Evolutionary conservation across 1,140 invertebrate genomes (phyloP).

Genomic region (Mycetomoellerius zeteki): DNA sequence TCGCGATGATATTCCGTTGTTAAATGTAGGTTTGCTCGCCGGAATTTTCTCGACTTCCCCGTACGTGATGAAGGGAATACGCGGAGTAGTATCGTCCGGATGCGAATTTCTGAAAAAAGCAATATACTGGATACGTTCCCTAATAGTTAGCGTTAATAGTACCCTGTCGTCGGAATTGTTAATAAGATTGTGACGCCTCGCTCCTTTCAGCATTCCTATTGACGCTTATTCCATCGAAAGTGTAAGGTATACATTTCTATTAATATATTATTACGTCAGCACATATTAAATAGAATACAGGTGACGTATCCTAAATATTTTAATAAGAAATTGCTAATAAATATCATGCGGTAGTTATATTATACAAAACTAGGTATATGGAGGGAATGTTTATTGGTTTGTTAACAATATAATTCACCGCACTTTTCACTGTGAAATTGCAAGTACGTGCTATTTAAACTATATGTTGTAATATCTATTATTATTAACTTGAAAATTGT

Average conservation of each 20-base stretch:
- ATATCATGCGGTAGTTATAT: neutral
- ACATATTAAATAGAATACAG: no score
- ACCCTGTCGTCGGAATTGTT: neutral
- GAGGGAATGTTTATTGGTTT: neutral
- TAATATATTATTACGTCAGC: neutral
- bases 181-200: neutral
- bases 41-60: constrained; percentile 91
- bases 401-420: neutral
- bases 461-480: neutral
- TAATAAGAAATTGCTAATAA: neutral
- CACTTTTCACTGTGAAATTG: neutral
- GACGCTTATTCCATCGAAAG: neutral
- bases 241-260: neutral
- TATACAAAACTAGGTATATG: neutral
- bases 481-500: neutral
- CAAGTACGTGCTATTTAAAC: neutral
- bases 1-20: constrained; percentile 79
- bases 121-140: constrained; percentile 47
- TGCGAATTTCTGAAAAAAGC: constrained; percentile 90
- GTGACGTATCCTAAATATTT: neutral
- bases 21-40: constrained; percentile 93
- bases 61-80: constrained; percentile 89
- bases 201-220: neutral
- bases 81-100: constrained; percentile 92
- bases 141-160: neutral